Evolutionary conservation across 2,888 invertebrate genomes (phyloP), one percentile per base, ranked within the genome.

Genomic region (Platynereis dumerilii): DNA sequence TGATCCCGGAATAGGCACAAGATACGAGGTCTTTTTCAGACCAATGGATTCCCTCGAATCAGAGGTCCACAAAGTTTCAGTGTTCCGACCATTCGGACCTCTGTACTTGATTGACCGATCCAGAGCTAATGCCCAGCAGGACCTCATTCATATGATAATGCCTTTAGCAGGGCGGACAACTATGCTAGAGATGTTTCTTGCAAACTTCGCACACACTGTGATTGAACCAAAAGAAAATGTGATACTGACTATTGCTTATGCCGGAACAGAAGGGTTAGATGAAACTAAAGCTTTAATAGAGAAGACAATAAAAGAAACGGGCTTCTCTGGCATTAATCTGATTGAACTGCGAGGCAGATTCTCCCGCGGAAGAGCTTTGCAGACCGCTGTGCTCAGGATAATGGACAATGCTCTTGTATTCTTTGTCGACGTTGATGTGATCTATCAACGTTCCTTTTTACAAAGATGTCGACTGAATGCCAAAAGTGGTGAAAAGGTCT

Each of bases 1-100:
- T 20, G 48, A 48, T 48, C 48, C 48, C 3, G 48, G 48, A 5
- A 48, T 48, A 12, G 48, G 48, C 17, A 48, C 48, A 20, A n/a
- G 48, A 22, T 48, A 48, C n/a, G 48, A 48, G 48, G 17, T 48
- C 48, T 48, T 20, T 48, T 48, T 48, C 48, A 48, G n/a, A 48
- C 7, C 20, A 20, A n/a, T n/a, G n/a, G 34, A 34, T 34, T 5
- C 12, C 12, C 34, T 7, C 7, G 12, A 34, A 7, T 3, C 7
- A 20, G 17, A 12, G 17, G 5, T 7, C 34, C 34, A 34, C 34
- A 48, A 48, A 22, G 48, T 48, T n/a, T 20, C 48, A 48, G 48
- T 48, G 17, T 12, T 48, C 17, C 5, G 22, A 48, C 48, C 48
- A 10, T 48, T n/a, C 17, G 48, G 48, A 10, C 48, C n/a, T 5